phyloP scores from a whole-genome alignment of 2,797 vertebrate species.

The Synaphobranchus kaupii region DNA sequence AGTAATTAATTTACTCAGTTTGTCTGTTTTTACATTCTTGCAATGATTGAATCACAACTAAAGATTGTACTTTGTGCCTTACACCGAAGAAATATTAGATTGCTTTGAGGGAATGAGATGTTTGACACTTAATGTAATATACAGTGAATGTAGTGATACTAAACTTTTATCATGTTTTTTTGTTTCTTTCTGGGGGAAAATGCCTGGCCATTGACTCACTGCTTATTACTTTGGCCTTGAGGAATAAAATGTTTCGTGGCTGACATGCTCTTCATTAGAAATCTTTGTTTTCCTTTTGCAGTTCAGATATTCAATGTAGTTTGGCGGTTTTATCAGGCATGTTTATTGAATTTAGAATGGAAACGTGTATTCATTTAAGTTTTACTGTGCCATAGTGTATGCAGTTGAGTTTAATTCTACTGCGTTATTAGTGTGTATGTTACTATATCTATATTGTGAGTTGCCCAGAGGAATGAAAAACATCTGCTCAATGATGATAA shows the following conservation, averaged over 20 bases:
- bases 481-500: too few relatives aligned
- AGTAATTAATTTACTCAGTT: not conserved
- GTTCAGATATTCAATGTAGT: not conserved
- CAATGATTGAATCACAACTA: not conserved
- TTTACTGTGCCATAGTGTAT: too few relatives aligned
- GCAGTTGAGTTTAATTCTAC: too few relatives aligned
- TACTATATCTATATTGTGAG: too few relatives aligned
- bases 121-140: not conserved
- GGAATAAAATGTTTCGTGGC: not conserved
- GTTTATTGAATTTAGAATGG: not conserved
- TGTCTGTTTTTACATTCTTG: not conserved
- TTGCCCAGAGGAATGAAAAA: too few relatives aligned
- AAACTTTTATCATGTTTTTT: conserved; percentile 1
- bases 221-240: not conserved
- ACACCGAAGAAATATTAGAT: not conserved
- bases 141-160: not conserved
- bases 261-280: not conserved
- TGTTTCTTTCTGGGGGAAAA: not conserved
- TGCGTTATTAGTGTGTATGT: too few relatives aligned
- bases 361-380: not conserved
- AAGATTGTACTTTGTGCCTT: not conserved
- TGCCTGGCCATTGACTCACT: not conserved
- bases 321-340: not conserved
- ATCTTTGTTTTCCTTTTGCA: not conserved
- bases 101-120: not conserved